Base-by-base conservation (phyloP, 2,888 invertebrate species). In the Ophion costatus region DNA sequence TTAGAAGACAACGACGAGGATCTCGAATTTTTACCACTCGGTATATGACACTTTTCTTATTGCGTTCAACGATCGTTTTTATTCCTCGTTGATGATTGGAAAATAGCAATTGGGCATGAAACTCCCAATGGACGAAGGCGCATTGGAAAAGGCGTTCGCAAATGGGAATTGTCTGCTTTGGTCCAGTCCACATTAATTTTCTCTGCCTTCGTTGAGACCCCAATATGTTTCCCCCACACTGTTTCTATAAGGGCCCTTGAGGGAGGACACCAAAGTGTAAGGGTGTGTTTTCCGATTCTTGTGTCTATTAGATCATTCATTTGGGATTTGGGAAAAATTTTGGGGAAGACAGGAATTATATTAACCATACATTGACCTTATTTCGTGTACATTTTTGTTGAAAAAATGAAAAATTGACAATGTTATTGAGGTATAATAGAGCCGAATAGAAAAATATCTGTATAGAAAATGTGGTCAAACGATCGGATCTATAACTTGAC, bases 21-120 rank as follows among this genome's bases (percentile, higher is more conserved):
- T 45, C 88, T 93, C 17, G 91, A 92, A 84, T 92, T 91, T 56
- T 79, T 92, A 57, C 90, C 91, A 0, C 81, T 88, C 22, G 92
- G 91, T 92, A 87, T 82, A 81, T 45, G 0, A 38, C 33, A 80
- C 9, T 57, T 33, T 66, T 33, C 11, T 74, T 24, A 20, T 33
- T 24, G n/a, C n/a, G 11, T 24, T 51, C 5, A 38, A 38, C n/a
- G 33, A 42, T 42, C 0, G 20, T 45, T 20, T 22, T n/a, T 20
- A 66, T 38, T 66, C 6, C 24, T 17, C 64, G 64, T 1, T 17
- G 29, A 29, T 64, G 1, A 64, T 64, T 17, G 17, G 4, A 51
- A 51, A 51, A 51, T 51, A 11, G 5, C 5, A 14, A 51, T 51
- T 51, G 51, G 51, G 14, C 14, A 51, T 17, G 17, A 51, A 51